Conservation (phyloP, 2,113 vertebrate species). For the Xiphias gladius region DNA sequence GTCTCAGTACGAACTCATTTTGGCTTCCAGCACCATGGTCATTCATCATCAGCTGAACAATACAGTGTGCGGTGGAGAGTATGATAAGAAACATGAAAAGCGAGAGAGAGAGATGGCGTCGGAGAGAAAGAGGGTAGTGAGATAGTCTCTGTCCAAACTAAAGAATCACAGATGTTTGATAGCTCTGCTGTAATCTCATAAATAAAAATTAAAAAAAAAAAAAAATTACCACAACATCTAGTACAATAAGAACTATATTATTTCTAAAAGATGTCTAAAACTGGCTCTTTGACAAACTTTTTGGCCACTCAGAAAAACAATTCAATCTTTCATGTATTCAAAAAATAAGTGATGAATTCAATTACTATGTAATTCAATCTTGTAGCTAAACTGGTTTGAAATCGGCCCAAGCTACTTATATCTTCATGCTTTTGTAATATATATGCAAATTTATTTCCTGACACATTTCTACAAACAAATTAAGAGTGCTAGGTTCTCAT, state of each 20-base stretch:
- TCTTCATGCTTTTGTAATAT: slow-evolving; percentile 70
- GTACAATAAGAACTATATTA: background rate
- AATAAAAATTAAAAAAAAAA: background rate
- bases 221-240: background rate
- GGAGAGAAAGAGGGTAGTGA: slow-evolving; percentile 3
- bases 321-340: slow-evolving; percentile 30
- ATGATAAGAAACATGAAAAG: slow-evolving; percentile 68
- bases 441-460: slow-evolving; percentile 75
- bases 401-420: slow-evolving; percentile 59
- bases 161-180: slow-evolving; percentile 17
- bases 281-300: slow-evolving; percentile 34
- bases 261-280: background rate
- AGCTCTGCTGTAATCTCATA: slow-evolving; percentile 17
- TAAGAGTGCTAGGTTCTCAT: slow-evolving; percentile 62
- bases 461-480: slow-evolving; percentile 68
- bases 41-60: slow-evolving; percentile 80
- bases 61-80: slow-evolving; percentile 56
- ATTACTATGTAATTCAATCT: slow-evolving; percentile 58
- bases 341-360: slow-evolving; percentile 64
- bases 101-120: slow-evolving; percentile 21
- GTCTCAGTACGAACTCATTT: slow-evolving; percentile 72
- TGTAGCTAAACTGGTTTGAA: slow-evolving; percentile 55
- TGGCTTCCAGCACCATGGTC: slow-evolving; percentile 61
- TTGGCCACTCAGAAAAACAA: slow-evolving; percentile 37
- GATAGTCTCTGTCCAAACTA: slow-evolving; percentile 27